Percentiles rank a stretch among this genome's conserved stretches.
Conservation (phyloP, 2,888 invertebrate genomes). For the Drosophila meridiana region DNA sequence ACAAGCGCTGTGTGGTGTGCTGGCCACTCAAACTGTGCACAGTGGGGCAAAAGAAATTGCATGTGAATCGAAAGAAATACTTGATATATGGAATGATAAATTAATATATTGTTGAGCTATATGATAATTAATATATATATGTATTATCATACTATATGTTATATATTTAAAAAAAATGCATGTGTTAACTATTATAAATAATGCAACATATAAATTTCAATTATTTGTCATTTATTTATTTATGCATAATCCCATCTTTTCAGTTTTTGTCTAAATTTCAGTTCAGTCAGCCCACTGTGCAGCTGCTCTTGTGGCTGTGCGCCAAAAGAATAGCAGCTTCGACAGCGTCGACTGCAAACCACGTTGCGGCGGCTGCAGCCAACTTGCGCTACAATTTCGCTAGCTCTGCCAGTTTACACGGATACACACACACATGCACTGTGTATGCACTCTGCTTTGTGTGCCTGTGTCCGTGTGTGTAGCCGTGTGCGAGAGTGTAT, state of each 20-base stretch:
- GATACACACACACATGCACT: conserved; percentile 28
- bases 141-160: no score
- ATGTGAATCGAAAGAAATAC: not conserved
- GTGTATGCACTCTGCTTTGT: conserved; percentile 7
- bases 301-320: conserved; percentile 48
- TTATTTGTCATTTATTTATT: not conserved
- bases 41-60: conserved; percentile 30
- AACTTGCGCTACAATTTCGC: conserved; percentile 77
- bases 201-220: no score
- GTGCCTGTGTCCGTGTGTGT: conserved; percentile 21
- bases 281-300: conserved; percentile 49
- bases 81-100: not conserved
- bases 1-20: conserved; percentile 61
- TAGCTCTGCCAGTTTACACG: conserved; percentile 67
- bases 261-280: no score
- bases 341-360: conserved; percentile 45
- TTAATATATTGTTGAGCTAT: not conserved
- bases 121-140: no score
- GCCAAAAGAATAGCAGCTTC: conserved; percentile 34
- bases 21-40: conserved; percentile 45
- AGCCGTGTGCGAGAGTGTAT: not conserved
- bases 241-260: no score
- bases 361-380: conserved; percentile 61
- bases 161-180: no score
- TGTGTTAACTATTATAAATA: no score